Evolutionary conservation across 2,888 invertebrate species (phyloP), one percentile per base, ranked within the genome.

Genomic region (Carpatolechia fugitivella): DNA sequence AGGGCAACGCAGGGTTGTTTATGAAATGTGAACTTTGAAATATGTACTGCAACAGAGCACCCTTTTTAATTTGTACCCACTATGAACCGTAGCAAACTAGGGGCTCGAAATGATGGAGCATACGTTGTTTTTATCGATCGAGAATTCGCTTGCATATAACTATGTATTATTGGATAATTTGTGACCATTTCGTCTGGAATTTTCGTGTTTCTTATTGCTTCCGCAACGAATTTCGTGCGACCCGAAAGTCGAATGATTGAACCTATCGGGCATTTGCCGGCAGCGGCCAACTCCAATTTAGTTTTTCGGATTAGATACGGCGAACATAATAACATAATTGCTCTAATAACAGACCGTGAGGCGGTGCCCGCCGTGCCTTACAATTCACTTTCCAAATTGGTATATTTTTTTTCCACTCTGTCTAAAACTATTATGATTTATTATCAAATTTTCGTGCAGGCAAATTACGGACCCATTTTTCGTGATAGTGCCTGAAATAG

Each of bases 371-470:
- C 82, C 81, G 82, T 85, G 84, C 87, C 90, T 85, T 87, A 90
- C 85, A 87, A 87, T 89, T 89, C 88, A 89, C 90, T 90, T 90
- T 90, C 87, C 84, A 90, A 90, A 88, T 89, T 88, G 85, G 88
- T 88, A 85, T 86, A 86, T 82, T 83, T 88, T 40, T 24, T 89
- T 89, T 86, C 80, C 79, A 75, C 44, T 82, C 83, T 85, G 86
- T 85, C 87, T 86, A 83, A 85, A 88, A 89, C 90, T 90, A 89
- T 89, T 85, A 88, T 89, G 88, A 90, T 90, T 89, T 89, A 89
- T 87, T 83, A 88, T 81, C 84, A 82, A 89, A 89, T 89, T 88
- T 89, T 89, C 88, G 86, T 88, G 85, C 86, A 87, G 79, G 85
- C 87, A 89, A 90, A 90, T 89, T 89, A 85, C 75, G 78, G 80